Percentiles rank a stretch among this genome's conserved stretches.
phyloP scores from a whole-genome alignment of 2,888 invertebrate species.

The Macrophya annulata region DNA sequence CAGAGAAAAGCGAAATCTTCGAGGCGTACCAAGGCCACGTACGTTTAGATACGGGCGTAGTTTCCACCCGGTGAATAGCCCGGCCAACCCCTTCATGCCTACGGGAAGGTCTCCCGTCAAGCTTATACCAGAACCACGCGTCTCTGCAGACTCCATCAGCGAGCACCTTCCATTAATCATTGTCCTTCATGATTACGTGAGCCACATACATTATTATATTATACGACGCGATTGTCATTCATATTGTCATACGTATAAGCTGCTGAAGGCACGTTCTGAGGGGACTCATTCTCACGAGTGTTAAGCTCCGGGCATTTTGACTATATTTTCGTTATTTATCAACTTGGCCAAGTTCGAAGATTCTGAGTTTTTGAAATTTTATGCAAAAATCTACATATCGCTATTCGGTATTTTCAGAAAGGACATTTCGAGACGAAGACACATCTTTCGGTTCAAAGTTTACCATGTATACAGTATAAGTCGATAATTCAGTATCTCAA shows the following conservation, averaged over 20 bases:
- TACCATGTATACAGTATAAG: background rate
- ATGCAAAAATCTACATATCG: background rate
- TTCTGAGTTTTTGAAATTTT: background rate
- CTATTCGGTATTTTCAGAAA: background rate
- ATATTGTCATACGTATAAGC: constrained; percentile 47
- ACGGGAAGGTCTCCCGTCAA: background rate
- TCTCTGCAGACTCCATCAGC: constrained; percentile 47
- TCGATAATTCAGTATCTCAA: background rate
- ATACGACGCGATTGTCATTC: constrained; percentile 56
- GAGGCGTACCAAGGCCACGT: constrained; percentile 4
- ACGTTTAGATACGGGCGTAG: constrained; percentile 25
- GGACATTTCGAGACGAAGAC: background rate
- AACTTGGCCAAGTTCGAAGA: background rate
- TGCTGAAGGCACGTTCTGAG: constrained; percentile 38
- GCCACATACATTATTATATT: constrained; percentile 56
- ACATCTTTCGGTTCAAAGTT: background rate
- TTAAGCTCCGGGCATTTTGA: background rate
- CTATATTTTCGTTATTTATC: background rate
- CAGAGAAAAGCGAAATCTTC: background rate
- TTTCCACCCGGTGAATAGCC: constrained; percentile 6
- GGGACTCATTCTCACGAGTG: constrained; percentile 13
- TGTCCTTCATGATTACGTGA: constrained; percentile 57
- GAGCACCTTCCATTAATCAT: constrained; percentile 56
- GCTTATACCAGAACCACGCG: constrained; percentile 22
- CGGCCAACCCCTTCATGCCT: background rate